A percentile compares a stretch with the other conserved stretches of the same genome.
Evolutionary conservation across 2,113 vertebrate species (phyloP).

Genomic region (Hemicordylus capensis): DNA sequence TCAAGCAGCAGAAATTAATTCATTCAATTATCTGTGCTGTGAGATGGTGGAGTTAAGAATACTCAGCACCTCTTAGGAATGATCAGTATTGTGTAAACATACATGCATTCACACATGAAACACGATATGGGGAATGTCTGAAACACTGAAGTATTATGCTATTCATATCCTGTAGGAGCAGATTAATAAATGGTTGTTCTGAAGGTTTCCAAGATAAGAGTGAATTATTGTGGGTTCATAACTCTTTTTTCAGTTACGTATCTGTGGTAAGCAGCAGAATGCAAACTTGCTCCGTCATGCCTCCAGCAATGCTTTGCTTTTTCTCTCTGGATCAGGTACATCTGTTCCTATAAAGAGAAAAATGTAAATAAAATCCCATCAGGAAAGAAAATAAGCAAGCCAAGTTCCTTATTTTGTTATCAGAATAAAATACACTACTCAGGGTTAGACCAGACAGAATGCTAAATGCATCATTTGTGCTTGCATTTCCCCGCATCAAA

Average conservation of each 20-base stretch:
- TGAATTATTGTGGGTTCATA: not conserved
- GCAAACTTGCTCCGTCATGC: not conserved
- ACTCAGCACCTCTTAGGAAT: not conserved
- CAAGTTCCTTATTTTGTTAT: slow-evolving; percentile 17
- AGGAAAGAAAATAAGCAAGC: not conserved
- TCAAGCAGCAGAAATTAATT: not conserved
- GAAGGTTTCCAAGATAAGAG: not conserved
- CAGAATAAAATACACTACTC: not conserved
- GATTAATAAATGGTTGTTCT: not conserved
- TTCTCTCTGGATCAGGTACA: not conserved
- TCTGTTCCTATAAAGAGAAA: slow-evolving; percentile 14
- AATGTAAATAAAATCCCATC: not conserved
- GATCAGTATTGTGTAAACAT: not conserved
- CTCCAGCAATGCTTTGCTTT: slow-evolving; percentile 22
- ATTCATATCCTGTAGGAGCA: slow-evolving; percentile 13
- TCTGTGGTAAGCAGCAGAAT: not conserved
- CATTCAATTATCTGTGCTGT: not conserved
- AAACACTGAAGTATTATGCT: slow-evolving; percentile 16
- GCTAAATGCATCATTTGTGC: too few relatives aligned
- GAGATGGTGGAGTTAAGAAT: not conserved
- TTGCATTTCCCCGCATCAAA: too few relatives aligned
- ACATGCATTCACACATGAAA: not conserved
- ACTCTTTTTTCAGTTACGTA: not conserved
- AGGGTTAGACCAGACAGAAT: too few relatives aligned
- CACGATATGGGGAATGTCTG: slow-evolving; percentile 4